Conservation (phyloP, 2,113 vertebrate species). For the Triplophysa tibetana region DNA sequence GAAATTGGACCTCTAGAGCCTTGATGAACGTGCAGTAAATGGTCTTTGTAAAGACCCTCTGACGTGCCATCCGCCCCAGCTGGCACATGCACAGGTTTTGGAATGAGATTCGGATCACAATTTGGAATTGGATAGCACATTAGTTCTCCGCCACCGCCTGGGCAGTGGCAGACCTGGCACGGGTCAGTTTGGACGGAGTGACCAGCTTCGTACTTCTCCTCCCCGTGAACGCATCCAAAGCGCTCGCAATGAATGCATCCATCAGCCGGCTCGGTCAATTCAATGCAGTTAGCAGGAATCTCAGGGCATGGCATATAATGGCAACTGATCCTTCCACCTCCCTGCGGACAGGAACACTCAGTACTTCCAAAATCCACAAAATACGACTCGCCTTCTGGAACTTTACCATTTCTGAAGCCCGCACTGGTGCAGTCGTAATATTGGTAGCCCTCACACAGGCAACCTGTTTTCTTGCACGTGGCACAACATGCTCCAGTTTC, state of each 20-base stretch:
- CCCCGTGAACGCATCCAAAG: conserved; percentile 80
- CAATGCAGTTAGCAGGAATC: conserved; percentile 87
- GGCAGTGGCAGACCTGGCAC: conserved; percentile 91
- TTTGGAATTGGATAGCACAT: conserved; percentile 88
- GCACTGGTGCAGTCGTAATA: conserved; percentile 91
- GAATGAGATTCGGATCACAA: conserved; percentile 64
- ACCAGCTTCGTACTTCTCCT: conserved; percentile 84
- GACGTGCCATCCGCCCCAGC: conserved; percentile 63
- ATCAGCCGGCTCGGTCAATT: conserved; percentile 77
- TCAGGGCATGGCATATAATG: conserved; percentile 94
- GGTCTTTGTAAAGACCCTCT: conserved; percentile 70
- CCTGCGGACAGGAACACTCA: conserved; percentile 87
- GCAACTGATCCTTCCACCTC: conserved; percentile 91
- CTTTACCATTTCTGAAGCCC: conserved; percentile 86
- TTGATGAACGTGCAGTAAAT: conserved; percentile 71
- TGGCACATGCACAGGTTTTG: conserved; percentile 56
- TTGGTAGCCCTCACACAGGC: conserved; percentile 92
- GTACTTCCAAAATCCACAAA: conserved; percentile 96
- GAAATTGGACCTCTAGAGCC: conserved; percentile 60
- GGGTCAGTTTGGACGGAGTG: conserved; percentile 84
- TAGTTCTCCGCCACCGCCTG: conserved; percentile 80
- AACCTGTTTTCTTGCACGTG: conserved; percentile 82
- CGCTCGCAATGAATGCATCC: conserved; percentile 88
- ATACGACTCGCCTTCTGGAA: conserved; percentile 90
- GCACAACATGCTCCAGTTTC: conserved; percentile 83